phyloP scores from a whole-genome alignment of 2,888 invertebrate genomes.

The Eucriotettix oculatus region DNA sequence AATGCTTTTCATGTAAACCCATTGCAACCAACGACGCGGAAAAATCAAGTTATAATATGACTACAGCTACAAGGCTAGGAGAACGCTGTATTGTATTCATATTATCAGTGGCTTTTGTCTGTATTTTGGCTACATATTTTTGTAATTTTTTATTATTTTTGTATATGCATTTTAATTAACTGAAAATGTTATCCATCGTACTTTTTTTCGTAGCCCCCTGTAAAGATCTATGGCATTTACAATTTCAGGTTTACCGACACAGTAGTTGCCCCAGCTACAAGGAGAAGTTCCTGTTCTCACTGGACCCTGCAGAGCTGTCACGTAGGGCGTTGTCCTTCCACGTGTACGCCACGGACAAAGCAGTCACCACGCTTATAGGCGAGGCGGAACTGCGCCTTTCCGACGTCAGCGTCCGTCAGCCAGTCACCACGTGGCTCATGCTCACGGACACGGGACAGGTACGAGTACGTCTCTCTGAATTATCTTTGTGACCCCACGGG shows the following conservation, averaged over 20 bases:
- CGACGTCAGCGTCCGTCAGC: slow-evolving; percentile 43
- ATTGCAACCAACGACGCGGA: too few species aligned
- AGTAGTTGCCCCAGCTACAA: slow-evolving; percentile 58
- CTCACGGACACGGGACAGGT: slow-evolving; percentile 56
- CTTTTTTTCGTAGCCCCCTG: not conserved
- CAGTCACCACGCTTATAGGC: slow-evolving; percentile 43
- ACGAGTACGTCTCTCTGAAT: too few species aligned
- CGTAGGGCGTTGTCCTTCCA: slow-evolving; percentile 46
- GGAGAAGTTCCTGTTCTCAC: slow-evolving; percentile 51
- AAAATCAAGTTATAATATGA: too few species aligned
- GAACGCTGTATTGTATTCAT: too few species aligned
- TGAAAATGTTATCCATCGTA: too few species aligned
- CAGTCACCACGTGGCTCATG: slow-evolving; percentile 63
- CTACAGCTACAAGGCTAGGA: too few species aligned
- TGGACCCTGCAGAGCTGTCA: slow-evolving; percentile 40
- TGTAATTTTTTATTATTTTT: too few species aligned
- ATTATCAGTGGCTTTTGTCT: too few species aligned
- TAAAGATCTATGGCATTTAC: not conserved
- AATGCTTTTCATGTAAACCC: too few species aligned
- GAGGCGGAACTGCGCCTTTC: slow-evolving; percentile 51
- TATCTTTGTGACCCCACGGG: too few species aligned
- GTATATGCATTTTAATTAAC: too few species aligned
- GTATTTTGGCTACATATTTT: too few species aligned
- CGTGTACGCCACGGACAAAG: slow-evolving; percentile 45
- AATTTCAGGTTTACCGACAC: slow-evolving; percentile 39